These are phyloP conservation scores for Coryphaenoides rupestris DNA, from an alignment of 2,113 vertebrate species.

Conservation along the genomic window DNA sequence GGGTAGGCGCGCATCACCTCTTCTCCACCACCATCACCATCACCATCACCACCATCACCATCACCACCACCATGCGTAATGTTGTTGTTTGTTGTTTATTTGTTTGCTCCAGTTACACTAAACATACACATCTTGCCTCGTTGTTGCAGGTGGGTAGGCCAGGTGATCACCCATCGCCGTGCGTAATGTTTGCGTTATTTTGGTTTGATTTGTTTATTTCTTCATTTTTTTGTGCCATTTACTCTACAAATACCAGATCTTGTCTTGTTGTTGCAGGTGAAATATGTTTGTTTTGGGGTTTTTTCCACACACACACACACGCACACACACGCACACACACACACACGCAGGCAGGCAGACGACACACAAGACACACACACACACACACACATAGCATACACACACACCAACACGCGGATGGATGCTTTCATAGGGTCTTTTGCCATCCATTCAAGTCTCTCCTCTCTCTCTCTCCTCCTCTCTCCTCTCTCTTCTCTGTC, in stretches of 20 bases:
- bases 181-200: constrained; percentile 40
- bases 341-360: neutral
- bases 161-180: constrained; percentile 12
- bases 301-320: neutral
- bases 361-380: constrained; percentile 17
- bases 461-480: neutral
- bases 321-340: neutral
- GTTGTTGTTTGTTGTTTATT: too few species aligned
- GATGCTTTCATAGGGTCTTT: too few species aligned
- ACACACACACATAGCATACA: constrained; percentile 1
- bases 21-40: too few species aligned
- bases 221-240: constrained; percentile 51
- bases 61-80: too few species aligned
- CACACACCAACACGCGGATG: neutral
- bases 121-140: too few species aligned
- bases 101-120: too few species aligned
- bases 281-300: too few species aligned
- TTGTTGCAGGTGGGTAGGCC: neutral
- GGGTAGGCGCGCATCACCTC: constrained; percentile 74
- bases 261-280: too few species aligned
- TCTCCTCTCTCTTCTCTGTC: too few species aligned
- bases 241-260: too few species aligned
- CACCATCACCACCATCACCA: too few species aligned
- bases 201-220: constrained; percentile 42
- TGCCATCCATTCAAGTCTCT: too few species aligned